Evolutionary conservation across 1,140 invertebrate genomes (phyloP).

Genomic region (Bicyclus anynana): DNA sequence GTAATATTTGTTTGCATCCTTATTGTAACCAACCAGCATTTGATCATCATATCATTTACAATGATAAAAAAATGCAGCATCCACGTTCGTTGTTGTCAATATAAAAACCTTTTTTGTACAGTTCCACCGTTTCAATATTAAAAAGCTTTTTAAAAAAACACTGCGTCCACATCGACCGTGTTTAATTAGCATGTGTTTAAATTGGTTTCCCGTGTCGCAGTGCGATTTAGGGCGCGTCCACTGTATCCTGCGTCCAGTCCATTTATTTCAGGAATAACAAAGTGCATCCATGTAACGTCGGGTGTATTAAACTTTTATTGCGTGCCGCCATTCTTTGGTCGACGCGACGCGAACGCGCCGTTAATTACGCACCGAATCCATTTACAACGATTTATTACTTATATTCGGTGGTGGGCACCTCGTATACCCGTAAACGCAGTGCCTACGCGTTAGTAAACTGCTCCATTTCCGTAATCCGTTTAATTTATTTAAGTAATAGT

Average conservation of each 20-base stretch:
- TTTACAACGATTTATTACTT: conserved; percentile 65
- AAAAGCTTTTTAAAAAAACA: conserved; percentile 1
- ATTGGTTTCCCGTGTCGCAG: conserved; percentile 48
- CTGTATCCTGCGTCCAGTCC: conserved; percentile 29
- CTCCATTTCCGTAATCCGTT: no score
- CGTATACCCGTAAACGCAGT: no score
- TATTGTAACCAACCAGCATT: no score
- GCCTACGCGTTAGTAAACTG: no score
- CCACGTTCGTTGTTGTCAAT: no score
- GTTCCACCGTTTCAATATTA: background rate
- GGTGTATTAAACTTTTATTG: conserved; percentile 64
- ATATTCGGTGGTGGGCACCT: conserved; percentile 17
- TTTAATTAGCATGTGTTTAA: conserved; percentile 50
- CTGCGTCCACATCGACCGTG: conserved; percentile 23
- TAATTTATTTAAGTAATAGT: no score
- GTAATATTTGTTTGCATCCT: no score
- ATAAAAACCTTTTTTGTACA: no score
- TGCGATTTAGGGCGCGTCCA: conserved; percentile 34
- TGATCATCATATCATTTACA: no score
- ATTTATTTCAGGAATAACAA: conserved; percentile 59
- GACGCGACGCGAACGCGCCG: conserved; percentile 44
- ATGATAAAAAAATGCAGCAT: no score
- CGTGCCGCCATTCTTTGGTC: conserved; percentile 53
- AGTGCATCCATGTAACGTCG: conserved; percentile 50
- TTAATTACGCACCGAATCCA: conserved; percentile 64